These are phyloP conservation scores for Alloplasta piceator DNA, from an alignment of 2,888 invertebrate species.

Conservation along the genomic window DNA sequence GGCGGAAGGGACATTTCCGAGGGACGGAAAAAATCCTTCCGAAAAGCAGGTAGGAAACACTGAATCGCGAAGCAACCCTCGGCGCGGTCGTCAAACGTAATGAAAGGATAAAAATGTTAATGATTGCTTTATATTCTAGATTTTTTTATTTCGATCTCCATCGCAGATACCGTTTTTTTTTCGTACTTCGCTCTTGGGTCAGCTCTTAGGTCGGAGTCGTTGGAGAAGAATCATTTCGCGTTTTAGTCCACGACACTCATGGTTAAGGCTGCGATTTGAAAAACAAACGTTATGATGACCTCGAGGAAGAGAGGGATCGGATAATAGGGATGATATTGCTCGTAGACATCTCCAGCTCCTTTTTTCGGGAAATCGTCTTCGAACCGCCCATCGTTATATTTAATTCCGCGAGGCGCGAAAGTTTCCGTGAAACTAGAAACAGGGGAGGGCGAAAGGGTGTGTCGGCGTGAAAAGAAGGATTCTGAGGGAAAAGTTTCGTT, in stretches of 20 bases:
- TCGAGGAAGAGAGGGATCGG: background rate
- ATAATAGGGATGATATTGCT: constrained; percentile 9
- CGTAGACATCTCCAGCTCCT: background rate
- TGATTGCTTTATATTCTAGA: constrained; percentile 63
- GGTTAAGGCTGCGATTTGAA: constrained; percentile 26
- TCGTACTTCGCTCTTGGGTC: constrained; percentile 52
- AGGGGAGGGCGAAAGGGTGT: background rate
- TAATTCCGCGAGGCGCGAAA: background rate
- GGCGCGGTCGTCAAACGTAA: constrained; percentile 69
- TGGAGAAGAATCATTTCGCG: constrained; percentile 40
- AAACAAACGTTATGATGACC: constrained; percentile 15
- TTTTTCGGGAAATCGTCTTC: constrained; percentile 16
- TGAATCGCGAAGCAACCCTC: constrained; percentile 58
- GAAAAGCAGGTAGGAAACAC: constrained; percentile 12
- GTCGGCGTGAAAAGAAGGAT: constrained; percentile 9
- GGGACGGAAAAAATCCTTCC: background rate
- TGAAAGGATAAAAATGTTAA: constrained; percentile 72
- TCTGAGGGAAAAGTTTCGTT: constrained; percentile 18
- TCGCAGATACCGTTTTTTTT: too few species aligned
- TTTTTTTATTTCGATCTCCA: constrained; percentile 46
- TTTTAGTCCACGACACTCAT: constrained; percentile 29
- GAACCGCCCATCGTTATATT: constrained; percentile 36
- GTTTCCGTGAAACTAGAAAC: background rate
- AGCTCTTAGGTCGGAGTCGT: constrained; percentile 35
- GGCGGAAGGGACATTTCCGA: background rate